Percentiles rank a stretch among this genome's conserved stretches.
phyloP scores from a whole-genome alignment of 2,888 invertebrate species.

The Bombylius major region DNA sequence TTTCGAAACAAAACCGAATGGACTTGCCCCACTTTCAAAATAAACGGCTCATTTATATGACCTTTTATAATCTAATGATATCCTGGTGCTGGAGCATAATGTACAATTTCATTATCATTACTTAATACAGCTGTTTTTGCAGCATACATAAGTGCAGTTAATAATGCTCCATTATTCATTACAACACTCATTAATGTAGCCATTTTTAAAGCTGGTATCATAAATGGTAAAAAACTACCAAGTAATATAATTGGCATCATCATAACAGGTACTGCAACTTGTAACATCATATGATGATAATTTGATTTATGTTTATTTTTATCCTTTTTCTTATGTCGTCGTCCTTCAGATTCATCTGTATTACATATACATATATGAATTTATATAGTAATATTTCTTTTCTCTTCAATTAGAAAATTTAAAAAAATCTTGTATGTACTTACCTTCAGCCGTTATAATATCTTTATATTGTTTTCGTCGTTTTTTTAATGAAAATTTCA shows the following conservation, averaged over 20 bases:
- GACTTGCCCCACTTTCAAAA: no score
- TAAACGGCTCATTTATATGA: no score
- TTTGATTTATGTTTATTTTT: conserved; percentile 18
- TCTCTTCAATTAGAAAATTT: neutral
- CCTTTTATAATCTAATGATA: conserved; percentile 15
- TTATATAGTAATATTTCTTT: no score
- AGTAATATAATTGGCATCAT: conserved; percentile 50
- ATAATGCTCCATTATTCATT: conserved; percentile 54
- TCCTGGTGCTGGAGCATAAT: conserved; percentile 21
- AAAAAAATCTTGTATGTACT: neutral
- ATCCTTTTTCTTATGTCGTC: conserved; percentile 18
- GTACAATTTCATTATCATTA: conserved; percentile 28
- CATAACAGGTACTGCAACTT: conserved; percentile 42
- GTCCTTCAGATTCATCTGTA: conserved; percentile 1
- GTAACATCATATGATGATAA: conserved; percentile 23
- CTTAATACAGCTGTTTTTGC: conserved; percentile 28
- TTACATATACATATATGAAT: neutral
- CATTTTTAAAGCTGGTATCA: conserved; percentile 54
- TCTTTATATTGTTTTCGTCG: conserved; percentile 29
- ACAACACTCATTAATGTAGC: conserved; percentile 47
- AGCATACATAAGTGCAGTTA: conserved; percentile 40
- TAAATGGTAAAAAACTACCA: conserved; percentile 53
- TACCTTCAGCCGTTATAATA: neutral
- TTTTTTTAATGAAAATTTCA: conserved; percentile 40
- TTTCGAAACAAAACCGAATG: no score